Evolutionary conservation across 2,797 vertebrate genomes (phyloP).

Genomic region (Melanotaenia trifasciata): DNA sequence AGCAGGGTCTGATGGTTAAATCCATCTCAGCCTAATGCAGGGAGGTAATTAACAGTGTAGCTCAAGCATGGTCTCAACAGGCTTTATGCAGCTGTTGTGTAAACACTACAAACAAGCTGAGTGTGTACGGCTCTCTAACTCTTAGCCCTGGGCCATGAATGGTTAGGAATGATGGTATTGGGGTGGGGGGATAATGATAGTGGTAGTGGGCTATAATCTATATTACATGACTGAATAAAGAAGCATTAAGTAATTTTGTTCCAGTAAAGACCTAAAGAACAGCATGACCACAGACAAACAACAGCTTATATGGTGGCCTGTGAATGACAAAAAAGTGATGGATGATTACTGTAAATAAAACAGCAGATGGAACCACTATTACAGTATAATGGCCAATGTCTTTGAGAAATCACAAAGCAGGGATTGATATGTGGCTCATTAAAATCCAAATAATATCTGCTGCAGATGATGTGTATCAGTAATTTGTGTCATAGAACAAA

Average conservation of each 20-base stretch:
- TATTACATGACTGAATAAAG: constrained; percentile 16
- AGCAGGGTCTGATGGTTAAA: neutral
- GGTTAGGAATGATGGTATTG: neutral
- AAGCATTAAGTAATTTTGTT: constrained; percentile 22
- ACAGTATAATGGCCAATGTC: neutral
- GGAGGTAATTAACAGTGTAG: constrained; percentile 34
- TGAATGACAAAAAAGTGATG: neutral
- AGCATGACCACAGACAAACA: constrained; percentile 6
- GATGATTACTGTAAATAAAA: neutral
- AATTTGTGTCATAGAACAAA: neutral
- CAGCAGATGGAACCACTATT: neutral
- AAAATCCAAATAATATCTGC: neutral
- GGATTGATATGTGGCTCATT: neutral
- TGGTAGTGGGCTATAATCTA: constrained; percentile 17
- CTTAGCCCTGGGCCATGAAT: constrained; percentile 23
- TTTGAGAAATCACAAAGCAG: neutral
- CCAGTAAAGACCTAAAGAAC: constrained; percentile 17
- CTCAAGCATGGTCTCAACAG: constrained; percentile 48
- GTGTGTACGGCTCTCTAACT: constrained; percentile 13
- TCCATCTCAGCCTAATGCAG: constrained; percentile 12
- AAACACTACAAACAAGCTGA: constrained; percentile 62
- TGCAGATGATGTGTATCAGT: neutral
- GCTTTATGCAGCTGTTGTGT: constrained; percentile 75
- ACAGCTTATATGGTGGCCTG: neutral
- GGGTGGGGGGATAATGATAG: constrained; percentile 3